Evolutionary conservation across 2,797 vertebrate species (phyloP).

Genomic region (Silurus aristotelis): DNA sequence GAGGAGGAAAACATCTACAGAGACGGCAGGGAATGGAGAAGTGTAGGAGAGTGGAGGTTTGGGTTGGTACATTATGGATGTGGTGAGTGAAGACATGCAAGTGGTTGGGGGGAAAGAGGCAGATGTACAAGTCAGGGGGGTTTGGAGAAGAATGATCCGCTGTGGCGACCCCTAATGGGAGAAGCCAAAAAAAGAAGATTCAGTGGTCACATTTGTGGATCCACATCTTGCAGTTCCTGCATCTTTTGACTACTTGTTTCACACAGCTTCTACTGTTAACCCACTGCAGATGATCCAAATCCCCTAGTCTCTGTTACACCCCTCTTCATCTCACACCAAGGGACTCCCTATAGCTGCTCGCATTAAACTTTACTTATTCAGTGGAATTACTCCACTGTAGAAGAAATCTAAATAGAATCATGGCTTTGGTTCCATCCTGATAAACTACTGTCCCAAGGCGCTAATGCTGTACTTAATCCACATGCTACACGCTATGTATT

Average conservation of each 20-base stretch:
- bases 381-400: not conserved
- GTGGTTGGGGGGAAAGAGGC: too few relatives aligned
- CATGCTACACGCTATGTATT: not conserved
- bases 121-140: too few relatives aligned
- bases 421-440: conserved; percentile 8
- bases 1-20: too few relatives aligned
- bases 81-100: too few relatives aligned
- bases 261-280: not conserved
- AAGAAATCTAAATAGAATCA: not conserved
- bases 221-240: not conserved
- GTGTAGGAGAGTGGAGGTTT: too few relatives aligned
- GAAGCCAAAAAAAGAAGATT: too few relatives aligned
- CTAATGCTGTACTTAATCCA: not conserved
- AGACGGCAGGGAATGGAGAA: too few relatives aligned
- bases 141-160: too few relatives aligned
- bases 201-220: too few relatives aligned
- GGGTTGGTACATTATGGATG: too few relatives aligned
- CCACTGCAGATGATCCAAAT: not conserved
- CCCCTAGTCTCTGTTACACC: not conserved
- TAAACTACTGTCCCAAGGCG: not conserved
- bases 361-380: conserved; percentile 8
- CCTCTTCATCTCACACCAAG: not conserved
- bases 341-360: not conserved
- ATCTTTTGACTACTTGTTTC: not conserved
- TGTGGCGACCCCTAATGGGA: too few relatives aligned